A percentile compares a stretch with the other conserved stretches of the same genome.
Conservation (phyloP, 2,113 vertebrate species). For the Nibea coibor region DNA sequence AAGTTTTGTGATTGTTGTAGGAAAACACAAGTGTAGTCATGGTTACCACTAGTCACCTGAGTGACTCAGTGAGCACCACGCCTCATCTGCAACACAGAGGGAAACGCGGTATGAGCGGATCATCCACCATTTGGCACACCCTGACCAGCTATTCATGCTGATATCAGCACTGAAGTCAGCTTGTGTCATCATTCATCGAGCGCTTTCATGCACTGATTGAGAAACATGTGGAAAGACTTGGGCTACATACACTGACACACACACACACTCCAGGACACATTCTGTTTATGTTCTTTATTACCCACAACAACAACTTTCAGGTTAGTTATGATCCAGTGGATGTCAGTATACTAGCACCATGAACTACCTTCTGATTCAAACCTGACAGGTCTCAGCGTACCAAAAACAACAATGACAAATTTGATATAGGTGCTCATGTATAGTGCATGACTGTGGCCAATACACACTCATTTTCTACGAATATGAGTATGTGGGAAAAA, state of each 20-base stretch:
- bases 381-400: neutral
- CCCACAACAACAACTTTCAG: neutral
- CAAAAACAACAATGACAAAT: neutral
- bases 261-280: accelerated
- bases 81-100: constrained; percentile 42
- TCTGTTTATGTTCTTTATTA: neutral
- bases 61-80: constrained; percentile 70
- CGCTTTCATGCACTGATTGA: neutral
- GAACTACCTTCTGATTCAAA: neutral
- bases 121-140: constrained; percentile 14
- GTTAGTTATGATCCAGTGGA: neutral
- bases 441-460: neutral
- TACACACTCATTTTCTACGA: neutral
- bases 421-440: neutral
- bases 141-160: constrained; percentile 15
- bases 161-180: constrained; percentile 27
- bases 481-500: constrained; percentile 15
- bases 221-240: neutral
- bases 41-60: constrained; percentile 51
- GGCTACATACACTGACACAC: neutral
- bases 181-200: neutral
- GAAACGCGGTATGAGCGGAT: constrained; percentile 1
- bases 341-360: neutral
- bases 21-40: constrained; percentile 58
- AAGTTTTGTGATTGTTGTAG: constrained; percentile 31